Base-by-base conservation (phyloP, 2,888 invertebrate genomes). In the Drymonia ruficornis region DNA sequence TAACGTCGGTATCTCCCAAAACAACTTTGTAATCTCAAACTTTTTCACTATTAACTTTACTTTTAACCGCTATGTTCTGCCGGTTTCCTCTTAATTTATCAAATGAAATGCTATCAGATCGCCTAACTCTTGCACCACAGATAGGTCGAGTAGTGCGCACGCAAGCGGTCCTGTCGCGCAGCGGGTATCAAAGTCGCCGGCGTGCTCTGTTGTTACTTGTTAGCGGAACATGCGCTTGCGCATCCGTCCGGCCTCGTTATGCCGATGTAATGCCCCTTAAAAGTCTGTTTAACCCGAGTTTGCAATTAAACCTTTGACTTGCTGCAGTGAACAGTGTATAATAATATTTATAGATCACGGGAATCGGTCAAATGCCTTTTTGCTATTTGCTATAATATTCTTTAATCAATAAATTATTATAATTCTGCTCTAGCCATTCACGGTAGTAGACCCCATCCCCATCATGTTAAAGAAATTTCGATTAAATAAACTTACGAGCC, bases 151-250 rank as follows among this genome's bases (percentile, higher is more conserved):
- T 61, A 63, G 67, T 70, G 70, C 67, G 81, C 87, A 87, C 87
- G 87, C 87, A 81, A 86, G 81, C 77, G 75, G 70, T 56, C 74
- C 77, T 88, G 89, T 87, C 83, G 80, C 87, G 67, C 89, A 87
- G 87, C 87, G 78, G 88, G 87, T 77, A 81, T 84, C 84, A 81
- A 84, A 84, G 84, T 84, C 75, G 80, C 81, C 83, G 81, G 73
- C 75, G 62, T 67, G 71, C 73, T 62, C 76, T 72, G 79, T 80
- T 82, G 76, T 81, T 80, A 72, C 78, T 80, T 81, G 84, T 83
- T 82, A 81, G 76, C 63, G 57, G 57, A 63, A 71, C 69, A 70
- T 70, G 69, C 71, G 70, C 61, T 57, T 50, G 61, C 68, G 76
- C 78, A 80, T 80, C 78, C 72, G 67, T 71, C 70, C 72, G 65